These are phyloP conservation scores for Uromys caudimaculatus DNA, from an alignment of 2,797 vertebrate species.

Conservation along the genomic window DNA sequence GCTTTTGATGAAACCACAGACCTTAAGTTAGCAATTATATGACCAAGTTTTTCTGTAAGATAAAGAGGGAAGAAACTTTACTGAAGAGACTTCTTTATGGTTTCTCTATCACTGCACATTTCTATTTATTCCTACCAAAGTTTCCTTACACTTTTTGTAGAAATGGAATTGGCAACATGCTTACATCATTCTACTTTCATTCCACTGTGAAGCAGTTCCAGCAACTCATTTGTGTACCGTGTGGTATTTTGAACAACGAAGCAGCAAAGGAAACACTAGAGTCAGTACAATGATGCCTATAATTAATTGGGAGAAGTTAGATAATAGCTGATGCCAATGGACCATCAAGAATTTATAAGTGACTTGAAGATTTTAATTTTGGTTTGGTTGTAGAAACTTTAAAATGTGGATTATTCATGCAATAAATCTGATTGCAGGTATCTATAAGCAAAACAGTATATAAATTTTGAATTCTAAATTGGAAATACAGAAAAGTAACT, in stretches of 20 bases:
- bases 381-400: slow-evolving; percentile 23
- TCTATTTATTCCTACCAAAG: background rate
- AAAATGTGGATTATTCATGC: slow-evolving; percentile 6
- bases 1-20: background rate
- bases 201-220: slow-evolving; percentile 29
- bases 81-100: background rate
- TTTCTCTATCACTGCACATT: background rate
- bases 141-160: background rate
- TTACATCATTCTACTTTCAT: background rate
- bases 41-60: background rate
- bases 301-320: background rate
- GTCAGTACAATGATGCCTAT: background rate
- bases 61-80: background rate
- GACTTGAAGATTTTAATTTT: slow-evolving; percentile 56
- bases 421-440: slow-evolving; percentile 29
- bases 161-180: background rate
- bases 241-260: slow-evolving; percentile 8
- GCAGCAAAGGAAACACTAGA: background rate
- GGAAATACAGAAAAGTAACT: slow-evolving; percentile 24
- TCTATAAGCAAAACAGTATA: background rate
- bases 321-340: background rate
- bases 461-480: slow-evolving; percentile 12
- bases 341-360: background rate
- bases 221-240: background rate
- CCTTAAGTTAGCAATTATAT: background rate